Percentiles rank a stretch among this genome's conserved stretches.
Evolutionary conservation across 2,113 vertebrate genomes (phyloP).

Genomic region (Diphyllodes magnificus): DNA sequence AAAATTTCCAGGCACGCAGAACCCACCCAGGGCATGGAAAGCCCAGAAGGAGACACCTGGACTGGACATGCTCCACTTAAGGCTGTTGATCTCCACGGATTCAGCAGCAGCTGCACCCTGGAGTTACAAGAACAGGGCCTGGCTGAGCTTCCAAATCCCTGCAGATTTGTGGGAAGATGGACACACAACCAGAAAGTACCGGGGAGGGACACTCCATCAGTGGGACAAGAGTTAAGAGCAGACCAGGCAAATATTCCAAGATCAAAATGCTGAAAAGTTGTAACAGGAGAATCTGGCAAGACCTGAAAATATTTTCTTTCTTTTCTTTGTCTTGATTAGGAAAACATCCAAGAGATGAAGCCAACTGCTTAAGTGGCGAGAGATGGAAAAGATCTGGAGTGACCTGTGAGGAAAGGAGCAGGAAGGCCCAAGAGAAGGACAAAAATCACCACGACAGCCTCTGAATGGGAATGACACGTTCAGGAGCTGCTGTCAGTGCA

Average conservation of each 20-base stretch:
- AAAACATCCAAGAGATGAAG: background rate
- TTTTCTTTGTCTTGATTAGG: background rate
- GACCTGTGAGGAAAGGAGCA: background rate
- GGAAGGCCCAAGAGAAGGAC: background rate
- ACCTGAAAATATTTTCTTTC: background rate
- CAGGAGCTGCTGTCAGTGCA: background rate
- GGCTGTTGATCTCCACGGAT: background rate
- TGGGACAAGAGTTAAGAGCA: accelerated
- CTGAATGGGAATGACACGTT: background rate
- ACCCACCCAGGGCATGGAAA: background rate
- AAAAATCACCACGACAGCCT: background rate
- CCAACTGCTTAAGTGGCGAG: background rate
- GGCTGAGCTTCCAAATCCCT: background rate
- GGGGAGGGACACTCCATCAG: background rate
- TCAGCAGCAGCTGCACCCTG: background rate
- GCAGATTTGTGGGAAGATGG: accelerated
- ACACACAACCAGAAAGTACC: background rate
- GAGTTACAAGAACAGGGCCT: background rate
- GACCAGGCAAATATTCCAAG: background rate
- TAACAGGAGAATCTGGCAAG: background rate
- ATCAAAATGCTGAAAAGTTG: background rate
- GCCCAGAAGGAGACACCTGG: background rate
- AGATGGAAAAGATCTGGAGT: background rate
- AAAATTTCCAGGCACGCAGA: background rate
- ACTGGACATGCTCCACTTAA: background rate